Evolutionary conservation across 2,888 invertebrate genomes (phyloP), one percentile per base, ranked within the genome.

Genomic region (Hermodice carunculata): DNA sequence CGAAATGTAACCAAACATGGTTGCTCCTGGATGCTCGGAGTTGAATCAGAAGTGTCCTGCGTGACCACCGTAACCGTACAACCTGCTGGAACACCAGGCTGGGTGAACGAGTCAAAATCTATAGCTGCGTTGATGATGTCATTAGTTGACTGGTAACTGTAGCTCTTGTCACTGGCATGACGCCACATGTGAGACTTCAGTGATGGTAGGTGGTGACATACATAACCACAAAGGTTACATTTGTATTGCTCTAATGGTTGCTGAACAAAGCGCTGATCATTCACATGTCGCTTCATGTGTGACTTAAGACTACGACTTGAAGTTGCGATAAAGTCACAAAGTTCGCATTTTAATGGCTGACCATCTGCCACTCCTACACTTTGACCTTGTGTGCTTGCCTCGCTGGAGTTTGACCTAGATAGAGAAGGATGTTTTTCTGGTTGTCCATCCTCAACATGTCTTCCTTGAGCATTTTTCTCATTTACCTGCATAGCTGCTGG

Each of bases 141-240:
- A 67, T 84, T 84, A 32, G 81, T 83, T 60, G 79, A 76, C 66
- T 81, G 78, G 52, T 84, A 85, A 68, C 81, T 82, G 70, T 84
- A 85, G 71, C 81, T 81, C 40, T 76, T 73, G 59, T 84, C 82
- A 51, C 79, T 79, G 22, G 84, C 82, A 70, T 85, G 85, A 1
- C 84, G 77, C 84, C 85, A 85, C 84, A 85, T 84, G 74, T 85
- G 85, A 1, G 83, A 83, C 67, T 85, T 85, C 24, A 85, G 74
- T 1, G 85, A 84, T 2, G 85, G 85, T 61, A 84, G 70, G 64
- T 85, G 85, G 67, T 85, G 84, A 65, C 85, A 85, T 4, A 84
- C 81, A 63, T 85, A 85, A 42, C 83, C 83, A 71, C 85, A 85
- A 17, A 85, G 67, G 58, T 82, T 81, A 70, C 85, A 85, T 65